Evolutionary conservation across 2,888 invertebrate genomes (phyloP).

Genomic region (Dermolepida albohirtum): DNA sequence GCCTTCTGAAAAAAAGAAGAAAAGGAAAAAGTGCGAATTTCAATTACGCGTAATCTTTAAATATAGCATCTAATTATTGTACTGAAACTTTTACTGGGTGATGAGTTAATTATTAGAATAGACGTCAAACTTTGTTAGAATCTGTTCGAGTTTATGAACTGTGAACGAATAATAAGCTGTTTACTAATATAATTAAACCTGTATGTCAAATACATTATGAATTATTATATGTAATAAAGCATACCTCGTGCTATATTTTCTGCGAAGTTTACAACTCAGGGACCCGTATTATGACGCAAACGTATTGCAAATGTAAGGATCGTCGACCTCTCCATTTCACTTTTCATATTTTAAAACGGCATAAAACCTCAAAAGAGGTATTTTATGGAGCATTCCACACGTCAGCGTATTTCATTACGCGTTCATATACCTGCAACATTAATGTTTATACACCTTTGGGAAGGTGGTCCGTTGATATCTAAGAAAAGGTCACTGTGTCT

Average conservation of each 20-base stretch:
- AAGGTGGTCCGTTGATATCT: conserved; percentile 37
- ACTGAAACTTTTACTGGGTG: conserved; percentile 27
- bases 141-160: conserved; percentile 28
- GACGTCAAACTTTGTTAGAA: conserved; percentile 22
- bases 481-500: conserved; percentile 36
- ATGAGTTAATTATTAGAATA: conserved; percentile 26
- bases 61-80: conserved; percentile 4
- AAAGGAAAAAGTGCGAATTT: background rate
- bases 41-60: background rate
- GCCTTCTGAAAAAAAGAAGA: too few relatives aligned
- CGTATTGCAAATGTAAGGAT: conserved; percentile 26
- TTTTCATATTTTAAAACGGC: conserved; percentile 38
- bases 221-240: conserved; percentile 29
- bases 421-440: conserved; percentile 34
- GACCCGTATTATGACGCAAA: conserved; percentile 29
- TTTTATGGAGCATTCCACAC: conserved; percentile 35
- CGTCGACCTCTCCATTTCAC: conserved; percentile 36
- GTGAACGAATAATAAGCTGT: conserved; percentile 34
- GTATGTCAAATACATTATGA: conserved; percentile 33
- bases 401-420: conserved; percentile 38
- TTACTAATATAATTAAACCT: conserved; percentile 36
- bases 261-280: conserved; percentile 12
- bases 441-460: conserved; percentile 33
- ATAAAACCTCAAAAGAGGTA: conserved; percentile 39
- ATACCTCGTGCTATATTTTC: conserved; percentile 21